Base-by-base conservation (phyloP, 2,888 invertebrate species). In the Tipula vernalis region DNA sequence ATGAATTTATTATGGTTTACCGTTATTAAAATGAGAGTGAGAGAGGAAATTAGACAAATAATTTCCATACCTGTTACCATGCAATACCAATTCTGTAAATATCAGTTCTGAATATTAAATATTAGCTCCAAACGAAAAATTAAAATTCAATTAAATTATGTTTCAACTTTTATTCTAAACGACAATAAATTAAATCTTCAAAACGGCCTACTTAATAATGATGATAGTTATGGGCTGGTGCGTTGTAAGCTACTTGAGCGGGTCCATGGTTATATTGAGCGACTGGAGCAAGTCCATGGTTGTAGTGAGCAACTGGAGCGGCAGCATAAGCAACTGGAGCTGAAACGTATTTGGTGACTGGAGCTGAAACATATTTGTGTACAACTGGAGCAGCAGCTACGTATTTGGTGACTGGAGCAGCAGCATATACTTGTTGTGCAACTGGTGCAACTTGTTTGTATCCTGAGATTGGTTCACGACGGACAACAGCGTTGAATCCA, bases 401-500 rank as follows among this genome's bases (percentile, higher is more conserved):
- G 28, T 47, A 86, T 86, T 86, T 36, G 57, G 87, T 85, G 28
- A 28, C 28, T 28, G 28, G 28, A 28, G 28, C 28, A 28, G 28
- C 28, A 28, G 28, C 0, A 28, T 28, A 28, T 28, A 28, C 28
- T 28, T 28, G 28, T 28, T 28, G 28, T 28, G 28, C 28, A 28
- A 28, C 28, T 28, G 28, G 28, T 41, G 44, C 10, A 44, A 83
- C 86, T 87, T 90, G 90, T 57, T 90, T 90, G 51, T 51, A 51
- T 15, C 51, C 51, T 86, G 90, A 88, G 1, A 91, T 91, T n/a
- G 92, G 92, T 88, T 93, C 92, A 71, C 92, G 92, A 87, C 91
- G 91, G 0, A 93, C 93, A 57, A 93, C 89, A 3, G 93, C 93
- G 89, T 93, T 92, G 90, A 93, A 93, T 87, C 93, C 93, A 87